A percentile compares a stretch with the other conserved stretches of the same genome.
Conservation (phyloP, 1,140 invertebrate species). For the Ostrea denselamellosa region DNA sequence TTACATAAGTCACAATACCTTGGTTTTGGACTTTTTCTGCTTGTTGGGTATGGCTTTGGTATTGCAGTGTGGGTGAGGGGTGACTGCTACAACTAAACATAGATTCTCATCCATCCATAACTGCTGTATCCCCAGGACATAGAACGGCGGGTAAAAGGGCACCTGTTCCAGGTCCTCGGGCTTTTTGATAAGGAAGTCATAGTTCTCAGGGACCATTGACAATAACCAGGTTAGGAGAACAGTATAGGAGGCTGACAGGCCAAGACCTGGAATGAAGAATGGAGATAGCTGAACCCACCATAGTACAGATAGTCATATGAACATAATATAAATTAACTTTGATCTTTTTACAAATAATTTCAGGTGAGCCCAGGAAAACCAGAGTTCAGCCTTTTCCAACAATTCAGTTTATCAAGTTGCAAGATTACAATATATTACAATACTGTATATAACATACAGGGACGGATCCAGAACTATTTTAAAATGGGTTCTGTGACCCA, state of each 20-base stretch:
- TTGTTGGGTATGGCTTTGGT: constrained; percentile 59
- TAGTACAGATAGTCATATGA: not conserved
- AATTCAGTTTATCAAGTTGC: too few species aligned
- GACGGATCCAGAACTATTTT: too few species aligned
- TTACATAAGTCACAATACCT: constrained; percentile 56
- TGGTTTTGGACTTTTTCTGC: constrained; percentile 66
- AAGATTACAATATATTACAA: too few species aligned
- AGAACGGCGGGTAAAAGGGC: constrained; percentile 64
- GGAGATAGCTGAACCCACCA: not conserved
- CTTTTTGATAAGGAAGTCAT: constrained; percentile 61
- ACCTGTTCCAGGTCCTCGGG: constrained; percentile 25
- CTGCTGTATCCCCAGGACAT: constrained; percentile 76
- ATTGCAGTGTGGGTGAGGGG: constrained; percentile 67
- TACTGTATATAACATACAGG: too few species aligned
- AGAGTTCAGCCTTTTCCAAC: too few species aligned
- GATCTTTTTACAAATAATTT: too few species aligned
- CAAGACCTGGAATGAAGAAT: constrained; percentile 60
- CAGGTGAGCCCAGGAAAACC: too few species aligned
- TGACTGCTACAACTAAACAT: constrained; percentile 70
- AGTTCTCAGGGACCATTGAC: constrained; percentile 72
- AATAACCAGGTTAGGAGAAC: constrained; percentile 74
- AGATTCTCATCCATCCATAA: constrained; percentile 72
- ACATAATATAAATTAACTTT: too few species aligned
- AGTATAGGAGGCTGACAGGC: constrained; percentile 74
- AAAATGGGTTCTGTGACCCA: too few species aligned